Evolutionary conservation across 1,140 invertebrate genomes (phyloP), one percentile per base, ranked within the genome.

Genomic region (Ditylenchus dipsaci): DNA sequence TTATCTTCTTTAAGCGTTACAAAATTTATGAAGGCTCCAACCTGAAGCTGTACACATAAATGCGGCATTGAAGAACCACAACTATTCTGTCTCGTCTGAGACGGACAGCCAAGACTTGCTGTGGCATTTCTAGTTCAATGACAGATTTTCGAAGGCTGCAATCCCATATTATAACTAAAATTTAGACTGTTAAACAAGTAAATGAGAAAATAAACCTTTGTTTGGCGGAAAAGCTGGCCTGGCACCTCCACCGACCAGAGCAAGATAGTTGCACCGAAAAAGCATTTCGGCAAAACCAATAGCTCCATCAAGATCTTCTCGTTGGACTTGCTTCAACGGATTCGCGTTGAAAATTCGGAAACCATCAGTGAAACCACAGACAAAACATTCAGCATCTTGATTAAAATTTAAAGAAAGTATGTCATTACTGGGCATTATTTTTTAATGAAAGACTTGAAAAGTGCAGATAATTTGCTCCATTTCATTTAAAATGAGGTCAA

Each of bases 261-360:
- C 95, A 81, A 97, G 87, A 85, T 96, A 97, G 86, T 97, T 97
- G 84, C 93, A 97, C 65, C 93, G 87, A 84, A 97, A 97, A 11
- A 98, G 85, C 93, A 97, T 97, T 86, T 98, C 95, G 13, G 96
- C 91, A 83, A 92, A 91, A 67, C 90, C 89, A 57, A 97, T 88
- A 8, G 93, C 93, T 64, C 92, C 93, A 86, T 86, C 86, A 8
- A 72, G 26, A 13, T 60, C 17, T 43, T 63, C 70, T 53, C 49
- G 49, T 26, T n/a, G 38, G 8, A 72, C 21, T 42, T 96, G 91
- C 85, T 95, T 96, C 56, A 97, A 84, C 15, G 94, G 94, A 85
- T 97, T 93, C 83, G 92, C 91, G 83, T 95, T 97, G 83, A 93
- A 97, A n/a, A 97, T 91, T 79, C 93, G 86, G 85, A 95, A 97